A percentile compares a stretch with the other conserved stretches of the same genome.
Conservation (phyloP, 2,797 vertebrate genomes). For the Halcyon smyrnensis region DNA sequence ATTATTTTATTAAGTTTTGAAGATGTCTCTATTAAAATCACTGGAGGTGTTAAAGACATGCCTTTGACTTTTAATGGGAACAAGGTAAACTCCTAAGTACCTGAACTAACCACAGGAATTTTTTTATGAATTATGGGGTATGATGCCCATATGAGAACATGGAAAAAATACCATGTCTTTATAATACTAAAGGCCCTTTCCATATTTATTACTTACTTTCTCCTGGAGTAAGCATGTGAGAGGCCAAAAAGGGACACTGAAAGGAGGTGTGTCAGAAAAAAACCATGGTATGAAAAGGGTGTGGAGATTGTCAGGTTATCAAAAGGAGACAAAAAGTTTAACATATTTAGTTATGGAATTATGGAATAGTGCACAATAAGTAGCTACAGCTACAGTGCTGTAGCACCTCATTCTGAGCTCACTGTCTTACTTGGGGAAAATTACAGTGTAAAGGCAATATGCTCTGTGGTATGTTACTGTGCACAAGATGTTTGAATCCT, state of each 20-base stretch:
- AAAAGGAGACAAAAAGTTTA: neutral
- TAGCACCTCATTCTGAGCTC: neutral
- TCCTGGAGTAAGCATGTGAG: neutral
- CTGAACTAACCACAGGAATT: neutral
- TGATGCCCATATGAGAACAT: neutral
- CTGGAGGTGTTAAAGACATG: neutral
- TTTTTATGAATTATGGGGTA: neutral
- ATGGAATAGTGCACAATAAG: neutral
- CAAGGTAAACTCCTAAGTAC: neutral
- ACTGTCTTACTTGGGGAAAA: neutral
- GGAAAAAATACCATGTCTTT: neutral
- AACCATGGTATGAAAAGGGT: neutral
- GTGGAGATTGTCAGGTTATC: neutral
- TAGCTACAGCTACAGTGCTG: neutral
- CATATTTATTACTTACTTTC: neutral
- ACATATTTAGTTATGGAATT: neutral
- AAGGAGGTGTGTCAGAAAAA: neutral
- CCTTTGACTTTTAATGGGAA: neutral
- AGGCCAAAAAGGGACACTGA: neutral
- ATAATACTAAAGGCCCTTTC: neutral
- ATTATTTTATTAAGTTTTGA: neutral
- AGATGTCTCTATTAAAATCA: constrained; percentile 1
- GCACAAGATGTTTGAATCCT: neutral
- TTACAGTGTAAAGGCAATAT: neutral
- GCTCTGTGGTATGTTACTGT: neutral